Evolutionary conservation across 2,888 invertebrate species (phyloP), one percentile per base, ranked within the genome.

Genomic region (Hermodice carunculata): DNA sequence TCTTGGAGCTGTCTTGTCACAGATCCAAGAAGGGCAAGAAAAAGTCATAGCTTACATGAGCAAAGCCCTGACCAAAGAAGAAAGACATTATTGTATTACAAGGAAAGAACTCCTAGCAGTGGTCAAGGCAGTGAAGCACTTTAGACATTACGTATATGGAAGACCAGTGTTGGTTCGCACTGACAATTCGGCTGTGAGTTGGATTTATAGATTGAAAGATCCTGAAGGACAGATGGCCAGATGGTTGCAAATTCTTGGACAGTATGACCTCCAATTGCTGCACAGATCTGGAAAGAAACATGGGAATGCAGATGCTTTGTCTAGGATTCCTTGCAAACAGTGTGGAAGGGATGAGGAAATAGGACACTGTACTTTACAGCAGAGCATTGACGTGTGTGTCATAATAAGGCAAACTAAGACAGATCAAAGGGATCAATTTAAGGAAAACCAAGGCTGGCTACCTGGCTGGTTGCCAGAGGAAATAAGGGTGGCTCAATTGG

Each of bases 21-120:
- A 61, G 28, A 24, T 24, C 6, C 65, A 65, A 40, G 54, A 54
- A 5, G 26, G 37, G 14, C 17, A 22, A n/a, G 44, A 61, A 28
- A 14, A 19, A 17, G 60, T 64, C 11, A 51, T 65, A 3, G 42
- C 49, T 24, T 65, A 65, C 29, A 44, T 19, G 8, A 59, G 59
- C 28, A n/a, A 48, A 19, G 40, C 29, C 3, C 46, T 65, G n/a
- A 28, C 22, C 3, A 14, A 28, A 3, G 29, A 60, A 6, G 53
- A 64, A 34, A 40, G 53, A 17, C 51, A 64, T 32, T 60, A 61
- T 46, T 65, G 60, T n/a, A 31, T 52, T 24, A 64, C 57, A 34
- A 22, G 43, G 19, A 4, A n/a, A 28, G 61, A 65, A 32, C 54
- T 65, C 11, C 31, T 64, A 29, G 64, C 64, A 2, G 46, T 64